Evolutionary conservation across 2,888 invertebrate species (phyloP).

Genomic region (Leucania comma): DNA sequence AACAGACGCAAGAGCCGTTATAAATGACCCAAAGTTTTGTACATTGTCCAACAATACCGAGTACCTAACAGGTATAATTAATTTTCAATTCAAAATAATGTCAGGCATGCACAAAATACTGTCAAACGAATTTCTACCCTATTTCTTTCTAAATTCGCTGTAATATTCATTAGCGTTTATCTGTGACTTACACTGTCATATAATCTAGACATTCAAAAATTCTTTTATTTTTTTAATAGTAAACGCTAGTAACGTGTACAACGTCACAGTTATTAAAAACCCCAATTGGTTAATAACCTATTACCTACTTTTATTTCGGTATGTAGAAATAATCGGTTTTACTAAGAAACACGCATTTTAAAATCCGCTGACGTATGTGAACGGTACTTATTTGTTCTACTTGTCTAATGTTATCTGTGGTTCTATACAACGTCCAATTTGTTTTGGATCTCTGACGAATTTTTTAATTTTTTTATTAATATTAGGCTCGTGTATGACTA

Average conservation of each 20-base stretch:
- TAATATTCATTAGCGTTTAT: constrained; percentile 1
- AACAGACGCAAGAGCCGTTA: constrained; percentile 28
- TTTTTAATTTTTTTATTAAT: too few species aligned
- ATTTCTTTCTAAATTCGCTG: not conserved
- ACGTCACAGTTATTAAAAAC: constrained; percentile 57
- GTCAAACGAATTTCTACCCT: constrained; percentile 17
- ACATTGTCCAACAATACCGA: constrained; percentile 17
- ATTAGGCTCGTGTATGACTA: too few species aligned
- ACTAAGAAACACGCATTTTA: constrained; percentile 48
- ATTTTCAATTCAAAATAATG: constrained; percentile 25
- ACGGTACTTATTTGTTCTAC: constrained; percentile 59
- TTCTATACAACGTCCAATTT: constrained; percentile 20
- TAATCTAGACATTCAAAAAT: constrained; percentile 14
- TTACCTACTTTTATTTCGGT: constrained; percentile 63
- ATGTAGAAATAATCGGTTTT: constrained; percentile 59
- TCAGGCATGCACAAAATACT: not conserved
- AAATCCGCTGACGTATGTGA: constrained; percentile 55
- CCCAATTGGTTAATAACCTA: constrained; percentile 64
- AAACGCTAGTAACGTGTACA: constrained; percentile 39
- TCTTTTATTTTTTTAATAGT: constrained; percentile 40
- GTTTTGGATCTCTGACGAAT: constrained; percentile 14
- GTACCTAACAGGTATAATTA: constrained; percentile 30
- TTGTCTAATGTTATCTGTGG: constrained; percentile 30
- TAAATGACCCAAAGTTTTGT: constrained; percentile 35
- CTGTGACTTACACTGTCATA: not conserved